A percentile compares a stretch with the other conserved stretches of the same genome.
Evolutionary conservation across 1,140 invertebrate species (phyloP).

Genomic region (Drosophila pachea): DNA sequence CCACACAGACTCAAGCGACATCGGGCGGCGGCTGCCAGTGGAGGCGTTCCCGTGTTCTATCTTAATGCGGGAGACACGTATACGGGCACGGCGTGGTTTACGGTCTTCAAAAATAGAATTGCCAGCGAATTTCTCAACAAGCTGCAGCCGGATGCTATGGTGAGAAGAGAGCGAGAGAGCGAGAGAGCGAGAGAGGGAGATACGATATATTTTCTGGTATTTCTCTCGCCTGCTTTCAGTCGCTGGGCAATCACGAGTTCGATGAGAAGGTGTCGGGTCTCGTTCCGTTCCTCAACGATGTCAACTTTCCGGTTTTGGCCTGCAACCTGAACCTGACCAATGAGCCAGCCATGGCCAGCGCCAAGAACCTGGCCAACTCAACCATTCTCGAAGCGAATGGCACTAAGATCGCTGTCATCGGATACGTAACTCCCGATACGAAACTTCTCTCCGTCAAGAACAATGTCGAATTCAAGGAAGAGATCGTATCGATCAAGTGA

Average conservation of each 20-base stretch:
- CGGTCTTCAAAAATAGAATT: constrained; percentile 87
- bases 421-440: constrained; percentile 93
- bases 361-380: constrained; percentile 81
- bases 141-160: constrained; percentile 89
- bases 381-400: constrained; percentile 83
- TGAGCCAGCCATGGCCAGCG: constrained; percentile 81
- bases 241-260: constrained; percentile 96
- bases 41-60: constrained; percentile 83
- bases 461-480: constrained; percentile 82
- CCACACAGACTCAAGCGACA: constrained; percentile 80
- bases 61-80: constrained; percentile 94
- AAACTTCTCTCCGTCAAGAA: constrained; percentile 82
- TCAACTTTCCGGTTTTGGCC: constrained; percentile 86
- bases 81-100: constrained; percentile 92
- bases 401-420: constrained; percentile 89
- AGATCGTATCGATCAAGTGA: constrained; percentile 79
- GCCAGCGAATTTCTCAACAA: constrained; percentile 88
- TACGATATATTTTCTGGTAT: neutral
- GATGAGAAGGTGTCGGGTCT: constrained; percentile 88
- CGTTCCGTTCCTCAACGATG: constrained; percentile 86
- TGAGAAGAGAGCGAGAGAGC: constrained; percentile 83
- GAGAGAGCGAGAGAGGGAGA: neutral
- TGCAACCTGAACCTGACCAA: constrained; percentile 86
- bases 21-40: constrained; percentile 80
- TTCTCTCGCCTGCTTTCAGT: constrained; percentile 80